Evolutionary conservation across 2,113 vertebrate genomes (phyloP).

Genomic region (Crotalus horridus): DNA sequence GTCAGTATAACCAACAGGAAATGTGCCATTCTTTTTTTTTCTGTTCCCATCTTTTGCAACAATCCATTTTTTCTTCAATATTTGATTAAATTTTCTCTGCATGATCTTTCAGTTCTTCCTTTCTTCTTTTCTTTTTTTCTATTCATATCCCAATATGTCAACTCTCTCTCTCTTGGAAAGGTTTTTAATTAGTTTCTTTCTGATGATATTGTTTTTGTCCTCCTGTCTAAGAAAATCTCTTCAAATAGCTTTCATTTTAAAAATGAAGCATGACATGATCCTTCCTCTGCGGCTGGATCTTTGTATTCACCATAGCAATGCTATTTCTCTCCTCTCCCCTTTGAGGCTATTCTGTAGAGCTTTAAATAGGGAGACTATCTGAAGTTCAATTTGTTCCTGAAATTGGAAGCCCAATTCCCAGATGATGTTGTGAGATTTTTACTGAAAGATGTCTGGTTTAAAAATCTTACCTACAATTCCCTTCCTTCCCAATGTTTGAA

Average conservation of each 20-base stretch:
- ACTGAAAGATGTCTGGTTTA: background rate
- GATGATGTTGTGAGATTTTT: background rate
- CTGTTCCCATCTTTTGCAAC: background rate
- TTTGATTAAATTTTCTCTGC: background rate
- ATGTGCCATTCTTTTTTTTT: background rate
- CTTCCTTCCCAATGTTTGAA: background rate
- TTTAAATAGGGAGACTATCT: constrained; percentile 10
- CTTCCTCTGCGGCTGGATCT: constrained; percentile 16
- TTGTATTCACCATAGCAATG: constrained; percentile 17
- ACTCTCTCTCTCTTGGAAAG: background rate
- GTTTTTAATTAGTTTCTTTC: constrained; percentile 5
- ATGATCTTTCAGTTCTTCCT: background rate
- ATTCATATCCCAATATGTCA: background rate
- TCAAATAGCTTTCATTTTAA: constrained; percentile 23
- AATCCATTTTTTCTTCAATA: background rate
- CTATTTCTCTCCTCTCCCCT: background rate
- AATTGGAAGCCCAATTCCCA: constrained; percentile 19
- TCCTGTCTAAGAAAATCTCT: background rate
- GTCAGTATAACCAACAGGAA: too few relatives aligned
- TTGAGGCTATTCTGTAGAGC: background rate
- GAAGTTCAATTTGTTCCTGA: constrained; percentile 25
- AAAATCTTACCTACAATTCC: constrained; percentile 21
- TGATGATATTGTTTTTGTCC: background rate
- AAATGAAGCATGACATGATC: background rate
- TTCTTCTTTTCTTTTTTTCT: constrained; percentile 8